These are phyloP conservation scores for Unio pictorum DNA, from an alignment of 2,888 invertebrate genomes.

Conservation along the genomic window DNA sequence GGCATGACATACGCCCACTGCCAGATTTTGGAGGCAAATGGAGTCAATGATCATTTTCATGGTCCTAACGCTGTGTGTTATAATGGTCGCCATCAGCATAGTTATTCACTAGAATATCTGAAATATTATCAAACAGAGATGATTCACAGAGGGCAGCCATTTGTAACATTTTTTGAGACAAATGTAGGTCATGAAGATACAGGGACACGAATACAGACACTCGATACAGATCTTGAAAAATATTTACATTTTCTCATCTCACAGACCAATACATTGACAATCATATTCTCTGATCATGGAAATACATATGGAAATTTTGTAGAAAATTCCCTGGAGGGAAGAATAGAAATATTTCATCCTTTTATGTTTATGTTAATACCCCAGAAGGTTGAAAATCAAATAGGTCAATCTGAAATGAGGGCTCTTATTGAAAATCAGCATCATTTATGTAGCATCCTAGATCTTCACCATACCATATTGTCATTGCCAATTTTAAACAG, in stretches of 20 bases:
- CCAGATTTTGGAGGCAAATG: conserved; percentile 40
- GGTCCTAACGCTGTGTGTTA: conserved; percentile 54
- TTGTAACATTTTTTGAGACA: conserved; percentile 43
- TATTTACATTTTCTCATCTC: conserved; percentile 32
- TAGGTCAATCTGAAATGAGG: conserved; percentile 31
- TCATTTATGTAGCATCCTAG: conserved; percentile 47
- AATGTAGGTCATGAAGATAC: conserved; percentile 57
- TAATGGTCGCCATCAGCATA: conserved; percentile 53
- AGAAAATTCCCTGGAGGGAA: conserved; percentile 40
- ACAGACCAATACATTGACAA: conserved; percentile 47
- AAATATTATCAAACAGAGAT: conserved; percentile 33
- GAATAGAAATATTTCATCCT: conserved; percentile 55
- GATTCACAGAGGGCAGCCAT: conserved; percentile 24
- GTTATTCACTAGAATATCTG: conserved; percentile 53
- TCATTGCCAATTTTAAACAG: too few relatives aligned
- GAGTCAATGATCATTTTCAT: conserved; percentile 53
- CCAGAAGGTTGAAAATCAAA: conserved; percentile 21
- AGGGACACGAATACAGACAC: conserved; percentile 48
- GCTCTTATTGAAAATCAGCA: conserved; percentile 45
- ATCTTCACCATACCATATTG: conserved; percentile 50
- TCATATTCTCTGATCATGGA: conserved; percentile 61
- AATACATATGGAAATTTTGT: conserved; percentile 58
- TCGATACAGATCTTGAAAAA: conserved; percentile 41
- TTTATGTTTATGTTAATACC: conserved; percentile 55
- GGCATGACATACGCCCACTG: conserved; percentile 52